These are phyloP conservation scores for Drosophila malerkotliana DNA, from an alignment of 1,140 invertebrate genomes.

Conservation along the genomic window DNA sequence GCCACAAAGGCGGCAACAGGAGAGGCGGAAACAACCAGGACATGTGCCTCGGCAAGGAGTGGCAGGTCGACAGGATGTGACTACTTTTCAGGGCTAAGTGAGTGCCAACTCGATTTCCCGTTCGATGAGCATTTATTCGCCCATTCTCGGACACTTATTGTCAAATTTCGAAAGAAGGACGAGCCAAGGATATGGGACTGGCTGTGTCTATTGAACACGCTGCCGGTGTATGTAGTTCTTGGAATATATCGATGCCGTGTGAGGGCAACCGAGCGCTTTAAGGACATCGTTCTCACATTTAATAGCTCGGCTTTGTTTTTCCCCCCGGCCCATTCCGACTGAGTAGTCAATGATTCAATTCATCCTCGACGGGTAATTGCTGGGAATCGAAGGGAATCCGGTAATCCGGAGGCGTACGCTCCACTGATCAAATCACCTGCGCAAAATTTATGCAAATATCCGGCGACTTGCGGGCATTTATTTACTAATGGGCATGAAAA, in stretches of 20 bases:
- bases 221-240: conserved; percentile 5
- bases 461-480: conserved; percentile 28
- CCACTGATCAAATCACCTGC: conserved; percentile 68
- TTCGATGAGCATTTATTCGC: conserved; percentile 36
- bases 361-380: conserved; percentile 4
- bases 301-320: background rate
- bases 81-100: conserved; percentile 32
- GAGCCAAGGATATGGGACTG: conserved; percentile 23
- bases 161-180: conserved; percentile 6
- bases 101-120: conserved; percentile 28
- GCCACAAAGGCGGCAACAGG: conserved; percentile 24
- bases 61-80: conserved; percentile 2
- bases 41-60: no score
- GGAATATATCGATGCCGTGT: background rate
- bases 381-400: background rate
- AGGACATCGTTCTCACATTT: background rate
- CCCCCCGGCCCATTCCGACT: conserved; percentile 20
- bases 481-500: conserved; percentile 71
- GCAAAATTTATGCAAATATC: conserved; percentile 61
- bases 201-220: conserved; percentile 38
- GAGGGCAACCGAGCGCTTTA: background rate
- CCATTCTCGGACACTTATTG: conserved; percentile 24
- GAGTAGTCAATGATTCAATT: conserved; percentile 24
- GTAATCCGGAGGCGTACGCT: conserved; percentile 23
- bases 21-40: no score